These are phyloP conservation scores for Clunio marinus DNA, from an alignment of 2,888 invertebrate species.

Conservation along the genomic window DNA sequence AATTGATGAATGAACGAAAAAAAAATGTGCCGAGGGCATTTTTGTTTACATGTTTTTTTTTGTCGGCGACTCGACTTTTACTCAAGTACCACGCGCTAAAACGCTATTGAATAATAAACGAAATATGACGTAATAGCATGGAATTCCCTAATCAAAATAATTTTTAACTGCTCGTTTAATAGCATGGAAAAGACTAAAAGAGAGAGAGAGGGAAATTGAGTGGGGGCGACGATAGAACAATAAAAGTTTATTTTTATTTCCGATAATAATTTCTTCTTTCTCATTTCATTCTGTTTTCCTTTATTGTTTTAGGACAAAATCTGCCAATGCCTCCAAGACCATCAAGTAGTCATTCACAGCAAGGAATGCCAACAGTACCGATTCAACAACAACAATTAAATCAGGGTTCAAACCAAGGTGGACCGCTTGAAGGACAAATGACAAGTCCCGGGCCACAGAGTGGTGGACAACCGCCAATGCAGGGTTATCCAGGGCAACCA, in stretches of 20 bases:
- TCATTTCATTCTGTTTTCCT: not conserved
- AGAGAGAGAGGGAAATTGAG: no score
- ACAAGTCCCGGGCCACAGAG: constrained; percentile 44
- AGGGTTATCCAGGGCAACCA: constrained; percentile 46
- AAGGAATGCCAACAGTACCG: constrained; percentile 50
- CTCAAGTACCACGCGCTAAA: not conserved
- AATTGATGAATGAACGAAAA: not conserved
- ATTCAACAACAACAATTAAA: constrained; percentile 20
- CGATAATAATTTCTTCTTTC: not conserved
- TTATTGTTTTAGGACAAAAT: constrained; percentile 67
- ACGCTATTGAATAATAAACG: not conserved
- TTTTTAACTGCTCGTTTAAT: constrained; percentile 20
- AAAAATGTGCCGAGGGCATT: not conserved
- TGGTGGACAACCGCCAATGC: constrained; percentile 46
- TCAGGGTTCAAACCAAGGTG: constrained; percentile 19
- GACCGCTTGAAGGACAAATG: constrained; percentile 43
- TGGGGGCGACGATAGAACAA: not conserved
- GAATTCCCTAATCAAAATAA: constrained; percentile 37
- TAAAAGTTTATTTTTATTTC: constrained; percentile 1
- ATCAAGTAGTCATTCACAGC: constrained; percentile 74
- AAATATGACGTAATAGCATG: constrained; percentile 27
- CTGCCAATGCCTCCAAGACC: constrained; percentile 95
- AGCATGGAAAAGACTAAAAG: not conserved
- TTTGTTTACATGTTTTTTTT: not conserved
- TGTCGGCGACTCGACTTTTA: not conserved